Base-by-base conservation (phyloP, 2,888 invertebrate genomes). In the Hirudinaria manillensis region DNA sequence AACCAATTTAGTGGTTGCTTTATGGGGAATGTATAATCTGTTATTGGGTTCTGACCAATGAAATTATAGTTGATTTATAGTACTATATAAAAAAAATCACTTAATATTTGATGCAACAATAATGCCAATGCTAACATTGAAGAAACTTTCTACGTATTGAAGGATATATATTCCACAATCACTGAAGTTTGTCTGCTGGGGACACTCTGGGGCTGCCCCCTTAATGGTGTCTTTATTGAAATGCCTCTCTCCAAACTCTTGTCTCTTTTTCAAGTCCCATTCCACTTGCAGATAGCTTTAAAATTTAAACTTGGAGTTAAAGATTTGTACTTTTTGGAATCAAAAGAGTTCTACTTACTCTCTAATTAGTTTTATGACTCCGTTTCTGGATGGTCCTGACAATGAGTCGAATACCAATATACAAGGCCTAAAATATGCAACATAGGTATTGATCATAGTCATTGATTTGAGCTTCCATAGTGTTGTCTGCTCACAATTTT, bases 171-270 rank as follows among this genome's bases (percentile, higher is more conserved):
- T 87, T 0, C 99, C 99, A 86, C 99, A 99, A 85, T 99, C 99
- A 61, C 92, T 93, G 83, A 91, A 94, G 87, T 99, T 99, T 79
- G 91, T 92, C 87, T 99, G 99, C 84, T 97, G 95, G n/a, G 98
- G 98, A 79, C 94, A 93, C 87, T 92, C 92, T 0, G 93, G 93
- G 82, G 90, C 90, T 79, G 90, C 90, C 7, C 94, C 95, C 82
- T 91, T 92, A 81, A 96, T 92, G 67, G 90, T 91, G 80, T 91
- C 90, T 84, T 92, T 93, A 79, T 90, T 91, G 84, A 92, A 95
- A 71, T 89, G 85, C 82, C 90, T 89, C 29, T 76, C 77, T 27
- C 78, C 77, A 16, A 78, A 79, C 38, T 79, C 78, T 29, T 72
- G 76, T 32, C 75, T 75, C 77, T 81, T 82, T 79, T 81, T 83